phyloP scores from a whole-genome alignment of 2,888 invertebrate genomes.

The Phorcus lineatus region DNA sequence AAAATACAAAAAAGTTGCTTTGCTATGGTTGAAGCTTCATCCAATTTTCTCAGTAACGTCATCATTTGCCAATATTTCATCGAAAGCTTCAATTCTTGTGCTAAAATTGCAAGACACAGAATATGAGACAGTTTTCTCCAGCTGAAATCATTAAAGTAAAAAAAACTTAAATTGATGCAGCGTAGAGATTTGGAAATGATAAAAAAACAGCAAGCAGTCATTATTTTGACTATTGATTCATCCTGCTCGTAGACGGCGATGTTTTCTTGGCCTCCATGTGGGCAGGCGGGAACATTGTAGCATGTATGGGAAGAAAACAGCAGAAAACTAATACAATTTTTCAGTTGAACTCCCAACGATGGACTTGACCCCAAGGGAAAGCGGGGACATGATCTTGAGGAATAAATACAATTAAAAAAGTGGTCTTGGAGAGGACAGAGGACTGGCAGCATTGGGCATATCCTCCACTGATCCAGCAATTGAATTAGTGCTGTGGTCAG shows the following conservation, averaged over 20 bases:
- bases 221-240: slow-evolving; percentile 5
- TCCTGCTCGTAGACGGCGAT: too few relatives aligned
- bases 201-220: neutral
- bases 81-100: neutral
- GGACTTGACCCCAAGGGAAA: neutral
- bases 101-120: neutral
- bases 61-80: neutral
- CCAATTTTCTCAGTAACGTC: neutral
- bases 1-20: neutral
- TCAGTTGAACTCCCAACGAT: neutral
- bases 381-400: neutral
- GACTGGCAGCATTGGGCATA: neutral
- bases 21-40: neutral
- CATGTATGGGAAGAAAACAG: neutral
- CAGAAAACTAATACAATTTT: neutral
- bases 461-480: neutral
- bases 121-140: neutral
- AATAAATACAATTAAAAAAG: slow-evolving; percentile 7
- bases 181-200: neutral
- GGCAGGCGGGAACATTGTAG: neutral
- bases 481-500: neutral
- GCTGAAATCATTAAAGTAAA: neutral
- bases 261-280: too few relatives aligned
- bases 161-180: neutral
- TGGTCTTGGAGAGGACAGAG: neutral